These are phyloP conservation scores for Eulemur rufifrons DNA, from an alignment of 2,113 vertebrate species.

Conservation along the genomic window DNA sequence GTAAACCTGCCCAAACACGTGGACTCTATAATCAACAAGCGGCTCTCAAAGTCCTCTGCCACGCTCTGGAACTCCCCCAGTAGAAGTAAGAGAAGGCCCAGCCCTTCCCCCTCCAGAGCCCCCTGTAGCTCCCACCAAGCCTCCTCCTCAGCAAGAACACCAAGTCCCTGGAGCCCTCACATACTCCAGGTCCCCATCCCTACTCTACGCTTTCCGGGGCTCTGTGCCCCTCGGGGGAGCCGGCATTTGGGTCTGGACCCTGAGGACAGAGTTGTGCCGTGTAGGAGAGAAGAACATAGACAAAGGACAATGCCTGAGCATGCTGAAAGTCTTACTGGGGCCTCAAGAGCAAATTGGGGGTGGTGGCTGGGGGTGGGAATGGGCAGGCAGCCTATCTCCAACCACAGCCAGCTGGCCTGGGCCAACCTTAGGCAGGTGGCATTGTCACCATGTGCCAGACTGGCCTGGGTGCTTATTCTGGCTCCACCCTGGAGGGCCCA, in stretches of 20 bases:
- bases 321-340: constrained; percentile 38
- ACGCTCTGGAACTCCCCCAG: constrained; percentile 99
- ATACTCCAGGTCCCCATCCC: constrained; percentile 6
- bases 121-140: constrained; percentile 72
- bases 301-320: constrained; percentile 44
- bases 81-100: constrained; percentile 95
- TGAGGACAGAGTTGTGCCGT: constrained; percentile 43
- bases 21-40: constrained; percentile 99
- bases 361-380: constrained; percentile 18
- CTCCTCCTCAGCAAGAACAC: constrained; percentile 71
- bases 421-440: constrained; percentile 60
- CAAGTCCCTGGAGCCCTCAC: constrained; percentile 61
- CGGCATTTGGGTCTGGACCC: constrained; percentile 46
- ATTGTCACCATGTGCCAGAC: not conserved
- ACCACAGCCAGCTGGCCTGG: constrained; percentile 63
- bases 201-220: constrained; percentile 50
- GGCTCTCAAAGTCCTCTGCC: constrained; percentile 99
- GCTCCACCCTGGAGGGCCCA: not conserved
- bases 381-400: constrained; percentile 15
- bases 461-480: constrained; percentile 16
- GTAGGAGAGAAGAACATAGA: constrained; percentile 45
- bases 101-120: constrained; percentile 76
- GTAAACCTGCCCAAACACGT: constrained; percentile 99
- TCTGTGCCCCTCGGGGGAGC: constrained; percentile 48
- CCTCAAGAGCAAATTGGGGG: constrained; percentile 30